Conservation (phyloP, 2,888 invertebrate species). For the Pterostichus madidus region DNA sequence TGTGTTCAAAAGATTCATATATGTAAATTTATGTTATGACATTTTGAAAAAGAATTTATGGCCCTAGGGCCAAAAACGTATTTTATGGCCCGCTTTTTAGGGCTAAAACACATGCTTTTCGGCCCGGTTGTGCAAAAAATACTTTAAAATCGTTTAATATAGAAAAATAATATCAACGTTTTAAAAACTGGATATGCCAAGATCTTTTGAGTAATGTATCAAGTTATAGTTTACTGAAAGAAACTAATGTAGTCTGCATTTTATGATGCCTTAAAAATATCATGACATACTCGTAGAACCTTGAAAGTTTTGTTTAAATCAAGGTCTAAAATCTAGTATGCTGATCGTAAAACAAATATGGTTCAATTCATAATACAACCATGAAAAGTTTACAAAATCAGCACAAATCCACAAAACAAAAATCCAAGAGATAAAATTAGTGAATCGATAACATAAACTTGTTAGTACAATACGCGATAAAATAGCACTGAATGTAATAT, state of each 20-base stretch:
- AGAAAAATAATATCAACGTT: too few species aligned
- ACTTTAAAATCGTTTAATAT: too few species aligned
- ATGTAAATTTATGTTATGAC: too few species aligned
- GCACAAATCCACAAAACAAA: neutral
- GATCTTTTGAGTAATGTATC: too few species aligned
- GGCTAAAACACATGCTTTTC: too few species aligned
- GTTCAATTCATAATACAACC: neutral
- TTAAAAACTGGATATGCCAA: too few species aligned
- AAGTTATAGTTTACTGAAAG: too few species aligned
- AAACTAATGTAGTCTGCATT: neutral
- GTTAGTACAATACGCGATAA: neutral
- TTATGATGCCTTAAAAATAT: neutral
- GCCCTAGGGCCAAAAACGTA: too few species aligned
- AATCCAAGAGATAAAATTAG: neutral
- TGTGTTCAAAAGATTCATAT: too few species aligned
- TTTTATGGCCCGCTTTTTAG: too few species aligned
- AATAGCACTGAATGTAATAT: neutral
- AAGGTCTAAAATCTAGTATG: neutral
- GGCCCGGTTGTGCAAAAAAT: too few species aligned
- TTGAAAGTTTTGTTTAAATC: neutral
- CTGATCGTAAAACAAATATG: neutral
- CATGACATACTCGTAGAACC: neutral
- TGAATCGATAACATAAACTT: neutral
- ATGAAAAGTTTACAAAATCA: neutral
- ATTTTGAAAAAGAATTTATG: too few species aligned